phyloP scores from a whole-genome alignment of 1,140 invertebrate genomes.

The Conus ventricosus region DNA sequence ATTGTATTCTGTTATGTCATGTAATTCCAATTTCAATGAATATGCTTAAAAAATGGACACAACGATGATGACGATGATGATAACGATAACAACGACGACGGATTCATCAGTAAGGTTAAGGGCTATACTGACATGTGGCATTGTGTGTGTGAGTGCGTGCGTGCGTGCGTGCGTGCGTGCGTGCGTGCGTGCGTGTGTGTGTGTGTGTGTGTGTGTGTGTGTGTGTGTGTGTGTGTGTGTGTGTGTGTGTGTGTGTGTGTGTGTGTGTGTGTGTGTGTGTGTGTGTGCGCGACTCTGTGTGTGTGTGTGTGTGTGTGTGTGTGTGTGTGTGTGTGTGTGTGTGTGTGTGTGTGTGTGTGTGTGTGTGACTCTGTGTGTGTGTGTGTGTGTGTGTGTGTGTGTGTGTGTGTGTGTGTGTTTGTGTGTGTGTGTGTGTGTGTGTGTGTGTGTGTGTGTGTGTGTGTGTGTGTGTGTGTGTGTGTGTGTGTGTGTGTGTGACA shows the following conservation, averaged over 20 bases:
- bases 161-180: background rate
- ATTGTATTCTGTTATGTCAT: too few relatives aligned
- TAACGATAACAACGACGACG: background rate
- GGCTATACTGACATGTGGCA: too few relatives aligned
- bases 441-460: slow-evolving; percentile 1
- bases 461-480: background rate
- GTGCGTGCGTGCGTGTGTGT: background rate
- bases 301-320: background rate
- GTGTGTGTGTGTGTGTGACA: slow-evolving; percentile 65
- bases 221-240: background rate
- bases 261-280: background rate
- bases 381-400: background rate
- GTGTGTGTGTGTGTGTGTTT: background rate
- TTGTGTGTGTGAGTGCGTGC: background rate
- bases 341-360: slow-evolving; percentile 6
- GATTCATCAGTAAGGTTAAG: too few relatives aligned
- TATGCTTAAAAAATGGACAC: background rate
- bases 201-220: background rate
- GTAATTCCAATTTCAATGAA: too few relatives aligned
- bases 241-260: background rate
- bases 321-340: background rate
- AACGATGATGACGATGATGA: background rate
- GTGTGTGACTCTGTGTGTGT: background rate
- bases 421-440: background rate
- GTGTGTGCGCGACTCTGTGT: background rate